Evolutionary conservation across 2,888 invertebrate genomes (phyloP).

Genomic region (Xestoiulus laeticollis): DNA sequence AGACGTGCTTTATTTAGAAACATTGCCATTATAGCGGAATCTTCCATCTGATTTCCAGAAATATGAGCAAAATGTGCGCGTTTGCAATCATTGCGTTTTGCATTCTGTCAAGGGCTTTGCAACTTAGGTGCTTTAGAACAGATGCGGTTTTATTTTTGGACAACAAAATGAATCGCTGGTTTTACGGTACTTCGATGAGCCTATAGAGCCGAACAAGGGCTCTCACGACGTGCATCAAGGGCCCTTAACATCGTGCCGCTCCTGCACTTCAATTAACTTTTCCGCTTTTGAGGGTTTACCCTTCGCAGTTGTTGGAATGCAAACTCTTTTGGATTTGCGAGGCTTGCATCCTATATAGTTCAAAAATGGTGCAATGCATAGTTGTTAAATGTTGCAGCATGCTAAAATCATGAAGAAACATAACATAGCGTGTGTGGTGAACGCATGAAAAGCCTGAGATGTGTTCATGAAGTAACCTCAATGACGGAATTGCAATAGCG

Average conservation of each 20-base stretch:
- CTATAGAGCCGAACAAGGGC: not conserved
- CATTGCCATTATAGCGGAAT: not conserved
- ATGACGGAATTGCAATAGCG: no score
- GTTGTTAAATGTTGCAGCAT: no score
- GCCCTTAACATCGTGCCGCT: not conserved
- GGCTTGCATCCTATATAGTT: no score
- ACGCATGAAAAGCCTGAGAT: no score
- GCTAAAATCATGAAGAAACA: no score
- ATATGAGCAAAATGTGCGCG: not conserved
- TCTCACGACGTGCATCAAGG: not conserved
- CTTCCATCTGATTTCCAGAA: conserved; percentile 28
- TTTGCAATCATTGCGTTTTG: not conserved
- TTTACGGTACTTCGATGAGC: not conserved
- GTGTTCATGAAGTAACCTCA: no score
- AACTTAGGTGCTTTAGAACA: not conserved
- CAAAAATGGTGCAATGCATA: no score
- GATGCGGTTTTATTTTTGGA: not conserved
- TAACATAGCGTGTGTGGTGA: no score
- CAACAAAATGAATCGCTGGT: not conserved
- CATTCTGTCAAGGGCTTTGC: not conserved
- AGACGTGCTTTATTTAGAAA: not conserved
- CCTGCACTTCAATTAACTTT: not conserved
- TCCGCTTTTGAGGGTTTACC: not conserved
- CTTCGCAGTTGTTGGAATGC: not conserved
- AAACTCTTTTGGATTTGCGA: no score